Conservation (phyloP, 2,888 invertebrate genomes). For the Cryptops parisi region DNA sequence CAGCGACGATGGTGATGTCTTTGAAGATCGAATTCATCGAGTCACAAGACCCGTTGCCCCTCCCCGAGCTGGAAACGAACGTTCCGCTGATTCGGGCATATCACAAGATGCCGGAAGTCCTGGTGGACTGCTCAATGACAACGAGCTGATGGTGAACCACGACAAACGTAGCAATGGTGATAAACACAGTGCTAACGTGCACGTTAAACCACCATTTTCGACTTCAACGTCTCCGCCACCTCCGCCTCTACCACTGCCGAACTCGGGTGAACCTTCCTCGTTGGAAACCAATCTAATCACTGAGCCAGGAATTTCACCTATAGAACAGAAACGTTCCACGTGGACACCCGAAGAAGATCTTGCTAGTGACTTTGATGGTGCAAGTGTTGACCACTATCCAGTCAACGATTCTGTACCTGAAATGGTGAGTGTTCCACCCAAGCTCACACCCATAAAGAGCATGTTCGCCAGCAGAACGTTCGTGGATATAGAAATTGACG, state of each 20-base stretch:
- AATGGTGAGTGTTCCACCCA: constrained; percentile 23
- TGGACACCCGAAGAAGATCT: constrained; percentile 82
- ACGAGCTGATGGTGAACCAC: neutral
- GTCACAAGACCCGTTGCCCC: constrained; percentile 27
- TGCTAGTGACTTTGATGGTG: constrained; percentile 62
- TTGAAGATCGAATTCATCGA: constrained; percentile 28
- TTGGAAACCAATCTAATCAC: neutral
- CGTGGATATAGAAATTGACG: constrained; percentile 10
- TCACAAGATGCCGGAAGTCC: constrained; percentile 56
- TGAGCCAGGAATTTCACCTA: constrained; percentile 3
- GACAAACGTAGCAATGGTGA: neutral
- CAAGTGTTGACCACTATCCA: constrained; percentile 26
- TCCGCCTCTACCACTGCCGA: constrained; percentile 19
- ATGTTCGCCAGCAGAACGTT: constrained; percentile 20
- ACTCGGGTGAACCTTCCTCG: neutral
- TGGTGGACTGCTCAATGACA: constrained; percentile 23
- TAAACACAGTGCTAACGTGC: neutral
- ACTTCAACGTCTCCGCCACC: constrained; percentile 24
- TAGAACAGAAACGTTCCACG: constrained; percentile 26
- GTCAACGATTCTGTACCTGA: constrained; percentile 37
- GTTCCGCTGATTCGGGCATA: constrained; percentile 70
- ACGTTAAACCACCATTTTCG: constrained; percentile 19
- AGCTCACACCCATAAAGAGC: constrained; percentile 22
- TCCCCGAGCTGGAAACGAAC: constrained; percentile 39
- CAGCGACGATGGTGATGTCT: constrained; percentile 25